These are phyloP conservation scores for Eulemur rufifrons DNA, from an alignment of 2,113 vertebrate species.

Conservation along the genomic window DNA sequence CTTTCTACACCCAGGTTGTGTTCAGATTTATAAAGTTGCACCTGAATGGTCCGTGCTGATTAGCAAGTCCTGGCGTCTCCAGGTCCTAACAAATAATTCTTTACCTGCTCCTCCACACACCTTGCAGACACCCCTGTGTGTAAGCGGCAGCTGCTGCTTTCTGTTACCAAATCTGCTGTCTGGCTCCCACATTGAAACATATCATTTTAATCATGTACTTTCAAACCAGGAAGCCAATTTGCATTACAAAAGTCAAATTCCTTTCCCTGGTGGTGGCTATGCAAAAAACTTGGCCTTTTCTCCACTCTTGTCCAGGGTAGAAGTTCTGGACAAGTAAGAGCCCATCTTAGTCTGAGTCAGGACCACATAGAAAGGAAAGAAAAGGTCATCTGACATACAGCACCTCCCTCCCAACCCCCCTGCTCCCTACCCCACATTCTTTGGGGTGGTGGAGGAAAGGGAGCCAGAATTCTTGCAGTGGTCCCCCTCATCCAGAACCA, in stretches of 20 bases:
- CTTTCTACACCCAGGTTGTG: not conserved
- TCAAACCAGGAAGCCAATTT: constrained; percentile 73
- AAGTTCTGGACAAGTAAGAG: not conserved
- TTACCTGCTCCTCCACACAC: not conserved
- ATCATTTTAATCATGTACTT: constrained; percentile 78
- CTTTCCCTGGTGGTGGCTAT: constrained; percentile 30
- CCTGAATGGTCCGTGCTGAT: not conserved
- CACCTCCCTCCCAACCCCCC: not conserved
- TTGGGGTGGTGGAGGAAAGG: not conserved
- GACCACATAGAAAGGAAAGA: not conserved
- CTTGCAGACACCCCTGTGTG: constrained; percentile 16
- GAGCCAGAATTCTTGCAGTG: constrained; percentile 15
- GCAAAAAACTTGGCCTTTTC: constrained; percentile 37
- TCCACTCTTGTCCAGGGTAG: not conserved
- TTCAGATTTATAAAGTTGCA: not conserved
- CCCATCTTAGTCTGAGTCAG: not conserved
- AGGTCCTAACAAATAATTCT: not conserved
- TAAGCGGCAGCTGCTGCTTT: constrained; percentile 59
- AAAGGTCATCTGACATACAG: not conserved
- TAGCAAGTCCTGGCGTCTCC: not conserved
- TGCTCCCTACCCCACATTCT: not conserved
- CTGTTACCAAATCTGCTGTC: constrained; percentile 55
- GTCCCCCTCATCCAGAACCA: constrained; percentile 1
- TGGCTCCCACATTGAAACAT: constrained; percentile 68
- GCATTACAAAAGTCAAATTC: constrained; percentile 74